Conservation (phyloP, 2,113 vertebrate genomes). For the Regulus satrapa region DNA sequence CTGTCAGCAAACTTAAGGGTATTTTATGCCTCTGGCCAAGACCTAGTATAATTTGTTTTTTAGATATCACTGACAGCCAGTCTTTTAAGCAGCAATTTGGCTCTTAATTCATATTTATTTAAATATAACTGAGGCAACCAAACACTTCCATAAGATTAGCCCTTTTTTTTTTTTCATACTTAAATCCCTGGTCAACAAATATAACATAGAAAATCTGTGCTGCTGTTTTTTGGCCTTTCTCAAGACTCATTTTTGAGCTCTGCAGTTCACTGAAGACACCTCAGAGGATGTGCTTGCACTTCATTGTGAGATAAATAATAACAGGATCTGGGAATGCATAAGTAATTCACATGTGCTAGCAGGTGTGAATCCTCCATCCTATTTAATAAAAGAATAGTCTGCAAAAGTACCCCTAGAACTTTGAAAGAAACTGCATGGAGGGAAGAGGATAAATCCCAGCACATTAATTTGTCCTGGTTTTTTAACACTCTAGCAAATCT, state of each 20-base stretch:
- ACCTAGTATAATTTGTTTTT: neutral
- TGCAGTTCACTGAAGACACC: neutral
- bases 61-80: neutral
- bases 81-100: neutral
- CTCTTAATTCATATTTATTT: neutral
- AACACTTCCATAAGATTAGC: neutral
- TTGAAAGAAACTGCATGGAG: neutral
- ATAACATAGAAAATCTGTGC: neutral
- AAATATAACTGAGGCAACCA: neutral
- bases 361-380: neutral
- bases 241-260: neutral
- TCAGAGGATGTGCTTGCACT: neutral
- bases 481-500: neutral
- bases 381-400: neutral
- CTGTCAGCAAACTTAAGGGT: neutral
- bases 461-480: neutral
- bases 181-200: neutral
- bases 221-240: neutral
- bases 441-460: neutral
- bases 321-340: neutral
- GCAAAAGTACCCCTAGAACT: neutral
- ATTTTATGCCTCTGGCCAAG: neutral
- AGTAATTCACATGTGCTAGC: neutral
- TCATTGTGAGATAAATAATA: neutral
- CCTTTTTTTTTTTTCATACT: neutral